These are phyloP conservation scores for Sitodiplosis mosellana DNA, from an alignment of 1,140 invertebrate genomes.

Conservation along the genomic window DNA sequence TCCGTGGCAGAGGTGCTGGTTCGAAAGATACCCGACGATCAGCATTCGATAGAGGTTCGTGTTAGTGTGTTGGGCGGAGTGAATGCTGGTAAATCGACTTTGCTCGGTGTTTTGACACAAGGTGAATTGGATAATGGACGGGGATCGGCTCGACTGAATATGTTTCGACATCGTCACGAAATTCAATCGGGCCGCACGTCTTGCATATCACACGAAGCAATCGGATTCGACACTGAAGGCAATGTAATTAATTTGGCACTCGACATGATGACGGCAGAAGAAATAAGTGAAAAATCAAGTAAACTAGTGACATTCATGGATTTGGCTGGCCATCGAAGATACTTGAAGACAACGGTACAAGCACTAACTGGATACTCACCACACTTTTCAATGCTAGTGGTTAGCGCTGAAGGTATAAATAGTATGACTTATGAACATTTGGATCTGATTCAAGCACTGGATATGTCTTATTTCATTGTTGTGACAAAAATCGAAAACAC, in stretches of 20 bases:
- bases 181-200: slow-evolving; percentile 90
- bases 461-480: slow-evolving; percentile 78
- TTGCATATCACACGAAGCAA: slow-evolving; percentile 89
- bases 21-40: slow-evolving; percentile 78
- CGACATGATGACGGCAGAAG: slow-evolving; percentile 79
- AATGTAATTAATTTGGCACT: slow-evolving; percentile 69
- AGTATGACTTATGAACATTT: slow-evolving; percentile 68
- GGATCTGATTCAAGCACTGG: slow-evolving; percentile 59
- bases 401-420: slow-evolving; percentile 38
- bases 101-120: slow-evolving; percentile 87
- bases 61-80: slow-evolving; percentile 85
- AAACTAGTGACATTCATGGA: slow-evolving; percentile 93
- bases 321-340: slow-evolving; percentile 91
- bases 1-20: slow-evolving; percentile 76
- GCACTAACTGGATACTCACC: slow-evolving; percentile 87
- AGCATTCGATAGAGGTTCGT: slow-evolving; percentile 74
- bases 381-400: slow-evolving; percentile 86
- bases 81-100: slow-evolving; percentile 84
- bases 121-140: slow-evolving; percentile 90
- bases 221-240: slow-evolving; percentile 78
- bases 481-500: slow-evolving; percentile 77
- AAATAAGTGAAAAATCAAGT: slow-evolving; percentile 77
- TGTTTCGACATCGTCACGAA: slow-evolving; percentile 93
- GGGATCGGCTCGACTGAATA: slow-evolving; percentile 82
- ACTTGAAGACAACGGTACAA: slow-evolving; percentile 86